Base-by-base conservation (phyloP, 2,113 vertebrate species). In the Suncus etruscus region DNA sequence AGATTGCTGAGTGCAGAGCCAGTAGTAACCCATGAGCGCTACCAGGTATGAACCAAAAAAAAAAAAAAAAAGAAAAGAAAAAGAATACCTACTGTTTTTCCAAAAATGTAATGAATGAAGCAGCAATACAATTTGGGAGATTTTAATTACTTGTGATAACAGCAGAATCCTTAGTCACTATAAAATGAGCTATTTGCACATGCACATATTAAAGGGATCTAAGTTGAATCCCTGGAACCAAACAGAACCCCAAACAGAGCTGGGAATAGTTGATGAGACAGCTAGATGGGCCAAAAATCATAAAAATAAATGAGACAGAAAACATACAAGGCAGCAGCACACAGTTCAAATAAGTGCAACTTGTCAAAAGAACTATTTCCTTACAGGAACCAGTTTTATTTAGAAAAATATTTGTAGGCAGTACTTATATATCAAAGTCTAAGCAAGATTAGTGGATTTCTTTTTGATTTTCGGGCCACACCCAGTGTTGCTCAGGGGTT, bases 81-180 rank as follows among this genome's bases (percentile, higher is more conserved):
- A 39, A 39, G 39, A 39, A 39, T 39, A 39, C 39, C 12, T 65
- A 74, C 4, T 22, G 24, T 58, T 74, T 39, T 86, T 51, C 51
- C 15, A 89, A 83, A 25, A 90, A 79, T 4, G 50, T 63, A 84
- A 78, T 69, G 87, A 90, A 87, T 74, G 8, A 75, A 84, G 4
- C 47, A 63, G 65, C 66, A 31, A 27, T 80, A 79, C 45, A 74
- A 70, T 70, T 91, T 48, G 16, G 54, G 72, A 11, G 32, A 90
- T 63, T 32, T 69, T 31, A 32, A 9, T 24, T 47, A 27, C 24
- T 48, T 50, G 72, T 20, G 8, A 27, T 2, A 65, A 27, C 29
- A 2, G 11, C 1, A 81, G 22, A 58, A 54, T 54, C 54, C 54
- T 86, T 75, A 27, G 24, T 9, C 47, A 74, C 76, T 66, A 86